A percentile compares a stretch with the other conserved stretches of the same genome.
phyloP scores from a whole-genome alignment of 2,113 vertebrate genomes.

The Macquaria ambigua region DNA sequence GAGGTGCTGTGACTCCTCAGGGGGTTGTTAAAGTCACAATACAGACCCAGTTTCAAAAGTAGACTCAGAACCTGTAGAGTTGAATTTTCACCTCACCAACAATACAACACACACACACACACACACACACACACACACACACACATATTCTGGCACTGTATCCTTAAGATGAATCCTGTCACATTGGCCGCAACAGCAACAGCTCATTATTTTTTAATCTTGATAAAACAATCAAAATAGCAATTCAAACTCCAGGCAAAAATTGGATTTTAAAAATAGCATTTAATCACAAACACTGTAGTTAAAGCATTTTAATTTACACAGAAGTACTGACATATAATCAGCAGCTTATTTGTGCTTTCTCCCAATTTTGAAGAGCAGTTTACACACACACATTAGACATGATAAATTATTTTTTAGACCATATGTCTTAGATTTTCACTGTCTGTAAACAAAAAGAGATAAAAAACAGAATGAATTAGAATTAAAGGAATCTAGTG shows the following conservation, averaged over 20 bases:
- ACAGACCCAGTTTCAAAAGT: not conserved
- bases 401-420: too few species aligned
- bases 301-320: not conserved
- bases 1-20: not conserved
- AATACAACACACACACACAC: not conserved
- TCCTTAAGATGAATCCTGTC: not conserved
- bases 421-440: too few species aligned
- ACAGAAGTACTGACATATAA: too few species aligned
- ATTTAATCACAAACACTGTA: not conserved
- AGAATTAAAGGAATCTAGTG: too few species aligned
- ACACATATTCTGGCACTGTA: not conserved
- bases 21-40: not conserved
- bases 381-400: not conserved
- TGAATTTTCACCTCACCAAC: not conserved
- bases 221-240: not conserved
- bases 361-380: not conserved
- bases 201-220: not conserved
- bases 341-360: not conserved
- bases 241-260: not conserved
- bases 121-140: constrained; percentile 11
- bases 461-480: too few species aligned
- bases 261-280: not conserved
- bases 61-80: constrained; percentile 7
- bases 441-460: too few species aligned
- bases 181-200: not conserved